These are phyloP conservation scores for Disparrhopalites patrizii DNA, from an alignment of 2,888 invertebrate genomes.

Conservation along the genomic window DNA sequence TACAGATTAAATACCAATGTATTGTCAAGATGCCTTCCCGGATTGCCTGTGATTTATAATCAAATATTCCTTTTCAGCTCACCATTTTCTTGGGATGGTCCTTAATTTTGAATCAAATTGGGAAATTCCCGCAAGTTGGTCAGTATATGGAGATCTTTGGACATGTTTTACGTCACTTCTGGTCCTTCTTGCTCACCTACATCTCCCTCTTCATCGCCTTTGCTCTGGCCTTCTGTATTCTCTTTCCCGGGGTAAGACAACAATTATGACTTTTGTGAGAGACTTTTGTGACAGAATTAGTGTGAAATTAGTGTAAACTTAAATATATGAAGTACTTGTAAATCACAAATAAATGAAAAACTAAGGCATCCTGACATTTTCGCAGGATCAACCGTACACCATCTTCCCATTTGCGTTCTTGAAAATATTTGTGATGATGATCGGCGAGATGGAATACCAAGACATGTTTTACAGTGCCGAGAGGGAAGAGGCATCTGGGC, in stretches of 20 bases:
- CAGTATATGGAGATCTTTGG: slow-evolving; percentile 45
- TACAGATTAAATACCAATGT: neutral
- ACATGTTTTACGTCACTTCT: slow-evolving; percentile 45
- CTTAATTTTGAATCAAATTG: slow-evolving; percentile 43
- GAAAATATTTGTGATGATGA: slow-evolving; percentile 46
- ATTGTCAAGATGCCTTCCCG: neutral
- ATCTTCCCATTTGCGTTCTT: slow-evolving; percentile 43
- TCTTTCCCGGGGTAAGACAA: slow-evolving; percentile 43
- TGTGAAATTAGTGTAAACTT: too few relatives aligned
- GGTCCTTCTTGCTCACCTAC: slow-evolving; percentile 44
- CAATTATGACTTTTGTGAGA: too few relatives aligned
- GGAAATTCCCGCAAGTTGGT: slow-evolving; percentile 44
- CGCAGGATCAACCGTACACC: slow-evolving; percentile 39
- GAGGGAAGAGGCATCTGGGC: slow-evolving; percentile 22
- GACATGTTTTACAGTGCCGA: slow-evolving; percentile 44
- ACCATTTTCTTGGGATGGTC: slow-evolving; percentile 46
- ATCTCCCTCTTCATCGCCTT: slow-evolving; percentile 44
- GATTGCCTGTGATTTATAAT: neutral
- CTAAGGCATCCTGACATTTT: too few relatives aligned
- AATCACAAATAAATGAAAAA: too few relatives aligned
- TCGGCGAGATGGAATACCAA: slow-evolving; percentile 46
- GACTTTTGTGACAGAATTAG: too few relatives aligned
- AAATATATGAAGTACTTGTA: too few relatives aligned
- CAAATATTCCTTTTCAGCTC: slow-evolving; percentile 15
- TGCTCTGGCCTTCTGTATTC: slow-evolving; percentile 44